These are phyloP conservation scores for Ophiothrix spiculata DNA, from an alignment of 35 echinoderm and acorn worm genomes.

Conservation along the genomic window DNA sequence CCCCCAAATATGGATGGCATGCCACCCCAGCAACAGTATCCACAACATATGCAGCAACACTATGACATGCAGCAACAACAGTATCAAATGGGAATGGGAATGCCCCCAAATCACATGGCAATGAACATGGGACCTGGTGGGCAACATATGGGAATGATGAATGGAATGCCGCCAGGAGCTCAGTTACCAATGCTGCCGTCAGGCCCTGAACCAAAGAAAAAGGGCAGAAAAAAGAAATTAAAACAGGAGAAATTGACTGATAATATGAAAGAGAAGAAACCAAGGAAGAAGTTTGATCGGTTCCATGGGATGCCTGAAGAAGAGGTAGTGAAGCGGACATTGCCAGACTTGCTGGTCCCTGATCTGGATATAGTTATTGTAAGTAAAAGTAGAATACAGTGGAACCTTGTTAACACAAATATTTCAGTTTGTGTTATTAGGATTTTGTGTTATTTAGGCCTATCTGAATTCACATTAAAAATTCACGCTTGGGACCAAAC, in stretches of 20 bases:
- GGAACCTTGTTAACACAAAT: too few relatives aligned
- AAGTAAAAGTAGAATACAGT: constrained; percentile 64
- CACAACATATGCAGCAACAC: background rate
- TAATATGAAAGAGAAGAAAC: constrained; percentile 93
- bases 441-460: too few relatives aligned
- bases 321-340: constrained; percentile 87
- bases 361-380: constrained; percentile 97
- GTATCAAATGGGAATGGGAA: constrained; percentile 4
- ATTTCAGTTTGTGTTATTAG: too few relatives aligned
- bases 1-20: too few relatives aligned
- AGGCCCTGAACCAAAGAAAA: background rate
- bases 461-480: too few relatives aligned
- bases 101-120: background rate
- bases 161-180: background rate
- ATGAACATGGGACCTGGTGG: constrained; percentile 1
- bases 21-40: background rate
- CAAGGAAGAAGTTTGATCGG: constrained; percentile 83
- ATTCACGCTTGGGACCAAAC: too few relatives aligned
- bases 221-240: constrained; percentile 37
- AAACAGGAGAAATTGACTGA: constrained; percentile 97
- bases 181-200: background rate
- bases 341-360: constrained; percentile 85
- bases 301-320: constrained; percentile 96
- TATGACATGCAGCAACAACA: background rate
- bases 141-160: background rate